Percentiles rank a stretch among this genome's conserved stretches.
These are phyloP conservation scores for Castor canadensis DNA, from an alignment of 2,113 vertebrate genomes.

Conservation along the genomic window DNA sequence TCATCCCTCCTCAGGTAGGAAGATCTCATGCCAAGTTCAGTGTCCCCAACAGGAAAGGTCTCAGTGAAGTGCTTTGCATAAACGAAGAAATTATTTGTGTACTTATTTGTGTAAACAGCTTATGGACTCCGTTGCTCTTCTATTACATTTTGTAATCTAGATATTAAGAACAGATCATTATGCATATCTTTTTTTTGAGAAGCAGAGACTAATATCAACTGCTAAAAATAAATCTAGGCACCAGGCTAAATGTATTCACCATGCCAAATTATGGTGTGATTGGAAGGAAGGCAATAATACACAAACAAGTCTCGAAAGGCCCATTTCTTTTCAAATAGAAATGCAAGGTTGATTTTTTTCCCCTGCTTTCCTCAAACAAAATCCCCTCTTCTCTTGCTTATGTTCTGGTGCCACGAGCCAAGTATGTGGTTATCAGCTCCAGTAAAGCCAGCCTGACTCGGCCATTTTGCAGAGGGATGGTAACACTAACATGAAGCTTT, in stretches of 20 bases:
- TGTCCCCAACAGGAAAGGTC: not conserved
- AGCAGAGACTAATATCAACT: not conserved
- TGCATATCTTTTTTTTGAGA: not conserved
- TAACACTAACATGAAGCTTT: not conserved
- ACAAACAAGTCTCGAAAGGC: not conserved
- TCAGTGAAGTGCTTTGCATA: not conserved
- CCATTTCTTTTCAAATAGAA: conserved; percentile 37
- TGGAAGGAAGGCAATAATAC: not conserved
- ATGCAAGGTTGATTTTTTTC: not conserved
- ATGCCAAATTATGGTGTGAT: not conserved
- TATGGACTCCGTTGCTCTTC: not conserved
- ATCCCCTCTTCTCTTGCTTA: not conserved
- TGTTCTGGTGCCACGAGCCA: not conserved
- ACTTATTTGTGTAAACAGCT: not conserved
- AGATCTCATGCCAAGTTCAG: too few species aligned
- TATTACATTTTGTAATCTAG: not conserved
- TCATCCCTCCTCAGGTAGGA: too few species aligned
- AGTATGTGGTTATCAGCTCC: not conserved
- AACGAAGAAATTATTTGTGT: not conserved
- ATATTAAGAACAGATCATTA: not conserved
- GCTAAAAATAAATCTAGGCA: conserved; percentile 42
- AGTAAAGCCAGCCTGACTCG: not conserved
- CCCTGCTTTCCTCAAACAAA: conserved; percentile 8
- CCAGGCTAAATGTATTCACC: not conserved
- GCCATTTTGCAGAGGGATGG: not conserved